These are phyloP conservation scores for Amphipoea oculea DNA, from an alignment of 2,888 invertebrate species.

Conservation along the genomic window DNA sequence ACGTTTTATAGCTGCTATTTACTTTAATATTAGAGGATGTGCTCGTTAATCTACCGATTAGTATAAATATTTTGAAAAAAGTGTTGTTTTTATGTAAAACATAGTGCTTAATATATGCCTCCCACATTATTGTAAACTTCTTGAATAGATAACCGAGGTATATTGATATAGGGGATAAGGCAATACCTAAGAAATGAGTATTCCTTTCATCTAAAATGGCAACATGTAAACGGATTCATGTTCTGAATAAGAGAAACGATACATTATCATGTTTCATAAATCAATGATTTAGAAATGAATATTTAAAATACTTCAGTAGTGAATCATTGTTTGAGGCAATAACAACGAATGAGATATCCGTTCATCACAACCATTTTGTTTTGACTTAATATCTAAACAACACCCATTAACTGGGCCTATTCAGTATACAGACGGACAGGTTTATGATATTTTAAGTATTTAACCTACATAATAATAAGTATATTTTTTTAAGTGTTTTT, in stretches of 20 bases:
- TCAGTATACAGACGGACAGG: background rate
- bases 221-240: conserved; percentile 31
- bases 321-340: conserved; percentile 16
- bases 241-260: conserved; percentile 21
- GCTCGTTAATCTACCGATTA: conserved; percentile 16
- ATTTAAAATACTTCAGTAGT: conserved; percentile 27
- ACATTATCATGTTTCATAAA: conserved; percentile 43
- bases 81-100: conserved; percentile 6
- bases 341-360: conserved; percentile 19
- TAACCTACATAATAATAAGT: background rate
- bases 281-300: conserved; percentile 31
- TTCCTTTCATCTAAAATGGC: conserved; percentile 15
- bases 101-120: background rate
- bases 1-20: conserved; percentile 40
- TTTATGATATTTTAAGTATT: conserved; percentile 34
- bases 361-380: conserved; percentile 14
- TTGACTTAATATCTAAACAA: conserved; percentile 20
- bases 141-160: background rate
- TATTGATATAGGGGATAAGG: background rate
- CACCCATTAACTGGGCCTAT: conserved; percentile 20
- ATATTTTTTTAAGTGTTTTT: background rate
- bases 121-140: background rate
- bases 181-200: conserved; percentile 2
- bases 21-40: conserved; percentile 30
- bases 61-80: conserved; percentile 17